Evolutionary conservation across 2,888 invertebrate species (phyloP), one percentile per base, ranked within the genome.

Genomic region (Eupithecia insigniata): DNA sequence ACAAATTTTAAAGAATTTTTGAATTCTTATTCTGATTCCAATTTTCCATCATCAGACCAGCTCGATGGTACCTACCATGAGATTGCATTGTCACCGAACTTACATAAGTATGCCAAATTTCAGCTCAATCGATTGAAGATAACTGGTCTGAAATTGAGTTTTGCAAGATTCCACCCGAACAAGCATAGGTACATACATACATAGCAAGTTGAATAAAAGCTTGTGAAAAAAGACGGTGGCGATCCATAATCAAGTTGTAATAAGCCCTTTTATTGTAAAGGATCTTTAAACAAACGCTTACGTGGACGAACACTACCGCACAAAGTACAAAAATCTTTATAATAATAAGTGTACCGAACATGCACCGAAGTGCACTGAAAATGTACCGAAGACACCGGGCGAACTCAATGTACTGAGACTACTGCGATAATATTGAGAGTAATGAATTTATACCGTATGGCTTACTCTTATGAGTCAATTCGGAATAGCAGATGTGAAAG

Each of bases 351-450:
- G 71, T 32, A 74, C 68, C 43, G 66, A 66, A 62, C 39, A 30
- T 71, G 73, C 69, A 74, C 74, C 46, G 61, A 69, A 62, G 1
- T 66, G 70, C 39, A 74, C 73, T 62, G 18, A 7, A 26, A 16
- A 51, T 55, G 73, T 71, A 74, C 73, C 67, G 12, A 60, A 68
- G 22, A 60, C 73, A 70, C 73, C 46, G 60, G 36, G 18, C 43
- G 60, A 36, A 67, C 67, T 65, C 10, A 34, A 4, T 43, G 65
- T 30, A 67, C 68, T 32, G 12, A 55, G 55, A 43, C 1, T 28
- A 67, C 67, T 36, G n/a, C 18, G 43, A 55, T 26, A 4, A 51
- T 22, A 51, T 26, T 55, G 26, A 14, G 55, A 55, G 22, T 26
- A 55, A 14, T 22, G 26, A 55, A 55, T 26, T 55, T 22, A 26